Base-by-base conservation (phyloP, 2,797 vertebrate species). In the Antennarius maculatus region DNA sequence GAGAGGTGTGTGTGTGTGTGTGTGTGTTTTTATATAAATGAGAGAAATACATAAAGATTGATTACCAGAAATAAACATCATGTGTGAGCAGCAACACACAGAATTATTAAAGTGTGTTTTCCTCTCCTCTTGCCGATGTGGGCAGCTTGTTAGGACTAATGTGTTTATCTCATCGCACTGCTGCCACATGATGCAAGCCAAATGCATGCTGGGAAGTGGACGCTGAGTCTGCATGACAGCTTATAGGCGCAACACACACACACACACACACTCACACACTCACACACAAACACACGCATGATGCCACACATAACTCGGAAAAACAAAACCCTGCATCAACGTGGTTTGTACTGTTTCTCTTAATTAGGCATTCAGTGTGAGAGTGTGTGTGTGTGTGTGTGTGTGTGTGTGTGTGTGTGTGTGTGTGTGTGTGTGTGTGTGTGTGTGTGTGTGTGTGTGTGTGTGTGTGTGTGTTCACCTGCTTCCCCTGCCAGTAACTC, bases 111-210 rank as follows among this genome's bases (percentile, higher is more conserved):
- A 58, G 60, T 51, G 28, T 70, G 70, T 72, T 51, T 72, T 16
- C 7, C 5, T 27, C 76, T 52, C 54, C 56, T 42, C 18, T 29
- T 61, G 39, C 54, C 56, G 47, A 53, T 47, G 51, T 47, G n/a
- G 61, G 37, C 78, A 77, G 76, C 66, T 87, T 76, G 70, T 82
- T 84, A 75, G 17, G 7, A 74, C 66, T 81, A 87, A 89, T 88
- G 76, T 65, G 75, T 86, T 90, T 81, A 82, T 79, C 51, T 69
- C 66, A 31, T 63, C 31, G 70, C 51, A 18, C 55, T 10, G 59
- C 76, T 73, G 68, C 73, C 66, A 75, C 69, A 77, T 81, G 74
- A 79, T 18, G 37, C 61, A 49, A 45, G 45, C 77, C 57, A 56
- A 66, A 71, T 82, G 87, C 83, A 89, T 83, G 77, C 79, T 84